Evolutionary conservation across 1,140 invertebrate species (phyloP).

Genomic region (Nebria ingens): DNA sequence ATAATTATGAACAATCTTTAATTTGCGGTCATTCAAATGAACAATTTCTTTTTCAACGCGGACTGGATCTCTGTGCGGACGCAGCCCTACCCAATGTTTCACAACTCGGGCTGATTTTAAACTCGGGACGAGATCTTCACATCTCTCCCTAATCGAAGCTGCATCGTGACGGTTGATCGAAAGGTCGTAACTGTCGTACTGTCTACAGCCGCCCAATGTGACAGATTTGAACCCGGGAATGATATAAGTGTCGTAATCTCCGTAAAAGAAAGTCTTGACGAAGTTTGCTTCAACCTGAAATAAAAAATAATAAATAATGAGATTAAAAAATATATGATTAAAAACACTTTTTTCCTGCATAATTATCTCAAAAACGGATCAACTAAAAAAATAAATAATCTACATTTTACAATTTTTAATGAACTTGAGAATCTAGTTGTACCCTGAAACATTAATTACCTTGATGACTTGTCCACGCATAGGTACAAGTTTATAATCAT

Average conservation of each 20-base stretch:
- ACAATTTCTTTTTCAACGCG: slow-evolving; percentile 59
- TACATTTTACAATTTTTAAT: no score
- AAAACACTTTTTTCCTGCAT: no score
- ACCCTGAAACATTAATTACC: slow-evolving; percentile 38
- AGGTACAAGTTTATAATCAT: slow-evolving; percentile 66
- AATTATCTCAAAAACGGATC: no score
- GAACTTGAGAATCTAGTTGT: no score
- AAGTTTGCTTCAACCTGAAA: slow-evolving; percentile 72
- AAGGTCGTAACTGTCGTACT: slow-evolving; percentile 66
- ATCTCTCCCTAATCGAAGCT: slow-evolving; percentile 62
- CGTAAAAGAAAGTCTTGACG: slow-evolving; percentile 80
- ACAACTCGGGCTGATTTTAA: slow-evolving; percentile 53
- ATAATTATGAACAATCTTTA: slow-evolving; percentile 80
- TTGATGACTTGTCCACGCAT: slow-evolving; percentile 84
- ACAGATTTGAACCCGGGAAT: slow-evolving; percentile 62
- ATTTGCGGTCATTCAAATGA: slow-evolving; percentile 25
- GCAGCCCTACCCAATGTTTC: slow-evolving; percentile 58
- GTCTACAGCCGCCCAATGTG: slow-evolving; percentile 73
- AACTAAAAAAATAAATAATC: neutral
- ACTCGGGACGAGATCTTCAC: slow-evolving; percentile 57
- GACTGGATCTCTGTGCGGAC: slow-evolving; percentile 66
- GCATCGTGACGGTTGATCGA: slow-evolving; percentile 60
- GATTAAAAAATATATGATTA: no score
- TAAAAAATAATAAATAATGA: no score
- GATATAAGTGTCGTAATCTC: slow-evolving; percentile 74